Evolutionary conservation across 2,888 invertebrate species (phyloP).

Genomic region (Drosophila seclusa): DNA sequence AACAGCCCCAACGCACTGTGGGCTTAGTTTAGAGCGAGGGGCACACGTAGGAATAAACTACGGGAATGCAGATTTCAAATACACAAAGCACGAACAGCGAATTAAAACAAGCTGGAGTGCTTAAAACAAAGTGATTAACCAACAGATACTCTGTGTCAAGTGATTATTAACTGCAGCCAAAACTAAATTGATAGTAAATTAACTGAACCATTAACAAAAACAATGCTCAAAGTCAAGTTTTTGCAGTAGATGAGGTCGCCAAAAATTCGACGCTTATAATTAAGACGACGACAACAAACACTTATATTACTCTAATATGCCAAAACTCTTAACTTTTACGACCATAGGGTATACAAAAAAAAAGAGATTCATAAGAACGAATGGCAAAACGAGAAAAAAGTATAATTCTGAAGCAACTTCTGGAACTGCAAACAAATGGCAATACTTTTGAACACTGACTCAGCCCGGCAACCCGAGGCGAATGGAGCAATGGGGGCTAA

Average conservation of each 20-base stretch:
- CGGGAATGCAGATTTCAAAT: constrained; percentile 57
- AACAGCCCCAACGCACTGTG: constrained; percentile 2
- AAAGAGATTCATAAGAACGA: constrained; percentile 46
- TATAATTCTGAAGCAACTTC: constrained; percentile 16
- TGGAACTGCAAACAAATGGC: constrained; percentile 40
- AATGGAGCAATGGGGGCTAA: constrained; percentile 5
- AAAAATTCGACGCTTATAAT: not conserved
- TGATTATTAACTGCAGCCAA: not conserved
- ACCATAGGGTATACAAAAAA: constrained; percentile 2
- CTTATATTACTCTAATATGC: not conserved
- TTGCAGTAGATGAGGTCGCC: not conserved
- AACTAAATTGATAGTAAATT: not conserved
- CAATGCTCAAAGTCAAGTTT: not conserved
- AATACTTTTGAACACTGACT: constrained; percentile 34
- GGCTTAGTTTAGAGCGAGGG: not conserved
- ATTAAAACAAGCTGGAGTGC: constrained; percentile 57
- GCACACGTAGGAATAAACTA: constrained; percentile 3
- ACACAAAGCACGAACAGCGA: constrained; percentile 67
- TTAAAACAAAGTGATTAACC: too few relatives aligned
- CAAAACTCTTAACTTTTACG: not conserved
- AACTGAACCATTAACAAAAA: not conserved
- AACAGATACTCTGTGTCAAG: not conserved
- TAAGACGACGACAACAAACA: not conserved
- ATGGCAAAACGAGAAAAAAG: constrained; percentile 21
- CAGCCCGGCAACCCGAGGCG: not conserved